A percentile compares a stretch with the other conserved stretches of the same genome.
Conservation (phyloP, 2,888 invertebrate species). For the Drosophila antonietae region DNA sequence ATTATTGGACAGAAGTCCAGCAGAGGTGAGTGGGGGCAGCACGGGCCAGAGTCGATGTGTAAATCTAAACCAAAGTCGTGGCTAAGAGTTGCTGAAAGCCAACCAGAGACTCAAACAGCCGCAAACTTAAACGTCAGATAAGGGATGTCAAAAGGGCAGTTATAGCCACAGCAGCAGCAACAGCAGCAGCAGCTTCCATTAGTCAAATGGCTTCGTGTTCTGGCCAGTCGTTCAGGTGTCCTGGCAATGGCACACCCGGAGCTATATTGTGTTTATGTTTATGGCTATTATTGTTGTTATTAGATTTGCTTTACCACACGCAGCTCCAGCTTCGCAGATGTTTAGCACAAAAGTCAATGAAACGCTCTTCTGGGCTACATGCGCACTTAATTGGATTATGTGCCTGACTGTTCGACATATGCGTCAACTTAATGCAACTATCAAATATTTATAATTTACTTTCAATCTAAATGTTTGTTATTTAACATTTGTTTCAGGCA, state of each 20-base stretch:
- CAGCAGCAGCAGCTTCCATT: conserved; percentile 58
- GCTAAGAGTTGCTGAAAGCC: conserved; percentile 67
- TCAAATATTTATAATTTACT: conserved; percentile 1
- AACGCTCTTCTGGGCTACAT: conserved; percentile 58
- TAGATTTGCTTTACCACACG: conserved; percentile 47
- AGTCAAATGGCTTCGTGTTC: conserved; percentile 70
- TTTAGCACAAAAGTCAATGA: conserved; percentile 71
- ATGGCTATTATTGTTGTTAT: conserved; percentile 74
- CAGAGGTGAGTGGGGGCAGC: not conserved
- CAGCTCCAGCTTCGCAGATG: conserved; percentile 14
- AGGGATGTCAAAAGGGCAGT: conserved; percentile 29
- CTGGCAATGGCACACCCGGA: conserved; percentile 31
- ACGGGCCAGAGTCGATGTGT: conserved; percentile 28
- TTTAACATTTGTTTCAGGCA: not conserved
- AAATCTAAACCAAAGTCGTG: conserved; percentile 56
- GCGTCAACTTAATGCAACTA: conserved; percentile 8
- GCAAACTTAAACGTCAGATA: conserved; percentile 14
- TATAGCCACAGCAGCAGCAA: not conserved
- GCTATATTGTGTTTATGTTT: conserved; percentile 57
- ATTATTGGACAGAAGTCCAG: conserved; percentile 1
- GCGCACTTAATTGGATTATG: conserved; percentile 67
- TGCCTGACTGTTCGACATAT: conserved; percentile 12
- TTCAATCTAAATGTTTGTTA: not conserved
- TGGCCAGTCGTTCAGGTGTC: conserved; percentile 42
- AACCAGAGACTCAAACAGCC: conserved; percentile 42